Evolutionary conservation across 2,888 invertebrate species (phyloP).

Genomic region (Zaprionus lineosus): DNA sequence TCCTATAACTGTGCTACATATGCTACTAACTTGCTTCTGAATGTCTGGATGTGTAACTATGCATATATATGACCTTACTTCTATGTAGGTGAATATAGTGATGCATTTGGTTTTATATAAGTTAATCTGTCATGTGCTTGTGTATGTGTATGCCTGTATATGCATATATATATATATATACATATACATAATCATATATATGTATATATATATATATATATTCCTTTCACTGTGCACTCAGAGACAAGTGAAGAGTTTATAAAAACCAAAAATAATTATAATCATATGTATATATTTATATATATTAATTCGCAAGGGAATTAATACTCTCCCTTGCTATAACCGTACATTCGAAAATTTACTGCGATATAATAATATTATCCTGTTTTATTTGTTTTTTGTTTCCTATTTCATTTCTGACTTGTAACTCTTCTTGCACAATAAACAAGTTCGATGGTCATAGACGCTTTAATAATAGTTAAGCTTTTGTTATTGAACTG

Average conservation of each 20-base stretch:
- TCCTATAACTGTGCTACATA: conserved; percentile 43
- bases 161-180: conserved; percentile 8
- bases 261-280: conserved; percentile 1
- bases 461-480: conserved; percentile 68
- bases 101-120: too few species aligned
- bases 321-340: conserved; percentile 28
- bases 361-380: conserved; percentile 42
- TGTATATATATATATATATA: conserved; percentile 10
- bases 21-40: too few species aligned
- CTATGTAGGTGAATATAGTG: too few species aligned
- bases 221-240: conserved; percentile 17
- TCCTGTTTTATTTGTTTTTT: conserved; percentile 13
- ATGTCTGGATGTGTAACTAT: too few species aligned
- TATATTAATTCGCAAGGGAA: conserved; percentile 11
- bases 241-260: too few species aligned
- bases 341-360: conserved; percentile 40
- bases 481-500: conserved; percentile 49
- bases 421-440: conserved; percentile 43
- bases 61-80: too few species aligned
- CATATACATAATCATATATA: background rate
- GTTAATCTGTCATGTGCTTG: too few species aligned
- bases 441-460: conserved; percentile 78
- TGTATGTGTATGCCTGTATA: too few species aligned
- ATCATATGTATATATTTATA: conserved; percentile 1
- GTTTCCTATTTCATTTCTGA: conserved; percentile 9